These are phyloP conservation scores for Perca schrenkii DNA, from an alignment of 2,113 vertebrate species.

Conservation along the genomic window DNA sequence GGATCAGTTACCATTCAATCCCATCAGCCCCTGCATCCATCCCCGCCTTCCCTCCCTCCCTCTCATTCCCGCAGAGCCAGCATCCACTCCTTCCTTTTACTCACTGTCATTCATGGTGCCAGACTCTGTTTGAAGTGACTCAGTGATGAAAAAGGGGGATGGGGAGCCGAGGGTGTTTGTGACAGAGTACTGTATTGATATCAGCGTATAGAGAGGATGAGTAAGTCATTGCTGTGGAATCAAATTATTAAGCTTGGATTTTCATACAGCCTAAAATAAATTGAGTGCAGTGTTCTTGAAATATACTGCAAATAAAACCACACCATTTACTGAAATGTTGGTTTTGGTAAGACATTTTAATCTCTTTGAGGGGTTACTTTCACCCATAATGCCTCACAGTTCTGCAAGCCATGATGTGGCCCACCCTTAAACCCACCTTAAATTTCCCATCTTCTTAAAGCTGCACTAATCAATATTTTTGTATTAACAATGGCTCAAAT, in stretches of 20 bases:
- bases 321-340: background rate
- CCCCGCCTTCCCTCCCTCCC: constrained; percentile 7
- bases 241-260: background rate
- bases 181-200: constrained; percentile 27
- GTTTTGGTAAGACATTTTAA: background rate
- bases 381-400: background rate
- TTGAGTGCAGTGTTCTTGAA: background rate
- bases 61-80: constrained; percentile 23
- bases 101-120: constrained; percentile 53
- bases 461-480: background rate
- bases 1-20: constrained; percentile 62
- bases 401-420: background rate
- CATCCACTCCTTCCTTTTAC: constrained; percentile 47
- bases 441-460: background rate
- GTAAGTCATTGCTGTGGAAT: constrained; percentile 19
- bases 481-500: background rate
- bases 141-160: constrained; percentile 29
- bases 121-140: constrained; percentile 51
- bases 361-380: background rate
- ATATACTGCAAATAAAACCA: background rate
- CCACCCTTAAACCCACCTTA: background rate
- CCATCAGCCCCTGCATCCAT: constrained; percentile 50
- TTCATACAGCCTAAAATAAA: background rate
- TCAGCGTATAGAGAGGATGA: constrained; percentile 31
- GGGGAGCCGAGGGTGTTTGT: constrained; percentile 17